Conservation (phyloP, 1,140 invertebrate genomes). For the Drosophila lowei region DNA sequence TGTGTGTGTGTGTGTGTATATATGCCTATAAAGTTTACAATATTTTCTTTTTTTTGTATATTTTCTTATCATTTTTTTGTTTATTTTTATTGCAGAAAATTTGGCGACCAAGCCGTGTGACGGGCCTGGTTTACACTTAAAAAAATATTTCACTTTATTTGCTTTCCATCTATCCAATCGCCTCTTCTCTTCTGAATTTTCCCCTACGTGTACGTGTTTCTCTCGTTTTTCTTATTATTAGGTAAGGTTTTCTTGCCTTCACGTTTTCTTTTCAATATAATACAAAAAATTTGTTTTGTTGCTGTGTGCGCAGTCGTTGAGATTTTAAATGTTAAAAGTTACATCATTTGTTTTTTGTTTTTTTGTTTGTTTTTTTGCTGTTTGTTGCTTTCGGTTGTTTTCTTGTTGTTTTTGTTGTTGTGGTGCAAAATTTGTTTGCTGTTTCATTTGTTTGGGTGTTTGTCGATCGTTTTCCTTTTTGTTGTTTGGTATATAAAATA, state of each 20-base stretch:
- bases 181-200: slow-evolving; percentile 4
- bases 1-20: slow-evolving; percentile 42
- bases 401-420: slow-evolving; percentile 24
- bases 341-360: slow-evolving; percentile 41
- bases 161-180: slow-evolving; percentile 28
- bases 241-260: slow-evolving; percentile 3
- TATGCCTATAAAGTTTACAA: slow-evolving; percentile 63
- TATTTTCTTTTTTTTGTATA: slow-evolving; percentile 38
- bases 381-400: neutral
- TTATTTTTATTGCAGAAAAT: slow-evolving; percentile 74
- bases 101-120: slow-evolving; percentile 64
- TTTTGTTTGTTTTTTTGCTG: slow-evolving; percentile 19
- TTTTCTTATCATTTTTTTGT: slow-evolving; percentile 13
- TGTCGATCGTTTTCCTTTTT: slow-evolving; percentile 10
- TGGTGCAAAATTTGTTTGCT: slow-evolving; percentile 40
- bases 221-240: slow-evolving; percentile 28
- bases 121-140: slow-evolving; percentile 69
- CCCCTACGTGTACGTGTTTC: slow-evolving; percentile 24
- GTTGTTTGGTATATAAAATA: slow-evolving; percentile 52
- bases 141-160: slow-evolving; percentile 67
- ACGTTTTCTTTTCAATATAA: slow-evolving; percentile 54
- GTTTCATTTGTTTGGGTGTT: slow-evolving; percentile 23
- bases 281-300: slow-evolving; percentile 77
- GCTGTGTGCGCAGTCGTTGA: slow-evolving; percentile 79
- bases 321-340: slow-evolving; percentile 57